These are phyloP conservation scores for Acanthaster planci DNA, from an alignment of 35 echinoderm and acorn worm species.

Conservation along the genomic window DNA sequence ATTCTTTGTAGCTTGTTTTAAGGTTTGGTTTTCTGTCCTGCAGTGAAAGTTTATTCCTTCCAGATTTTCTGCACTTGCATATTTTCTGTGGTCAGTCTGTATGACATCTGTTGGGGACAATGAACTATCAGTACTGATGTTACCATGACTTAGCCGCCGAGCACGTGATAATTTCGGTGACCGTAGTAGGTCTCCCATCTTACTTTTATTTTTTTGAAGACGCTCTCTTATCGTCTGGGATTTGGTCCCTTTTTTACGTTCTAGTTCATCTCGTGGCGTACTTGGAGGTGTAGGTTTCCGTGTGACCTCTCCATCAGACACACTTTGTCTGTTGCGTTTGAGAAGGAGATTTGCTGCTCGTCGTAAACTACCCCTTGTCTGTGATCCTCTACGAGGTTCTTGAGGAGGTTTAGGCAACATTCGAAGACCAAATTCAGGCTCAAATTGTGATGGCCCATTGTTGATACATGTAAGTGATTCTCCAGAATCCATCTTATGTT, in stretches of 20 bases:
- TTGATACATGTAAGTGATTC: neutral
- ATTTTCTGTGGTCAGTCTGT: slow-evolving; percentile 33
- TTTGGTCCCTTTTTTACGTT: slow-evolving; percentile 27
- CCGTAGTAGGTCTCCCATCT: slow-evolving; percentile 75
- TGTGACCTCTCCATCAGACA: slow-evolving; percentile 56
- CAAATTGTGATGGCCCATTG: neutral
- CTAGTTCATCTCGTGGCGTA: neutral
- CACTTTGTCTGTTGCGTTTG: slow-evolving; percentile 69
- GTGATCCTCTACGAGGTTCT: slow-evolving; percentile 60
- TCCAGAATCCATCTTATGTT: neutral
- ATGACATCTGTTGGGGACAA: neutral
- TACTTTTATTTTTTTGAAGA: slow-evolving; percentile 63
- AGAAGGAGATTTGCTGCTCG: slow-evolving; percentile 74
- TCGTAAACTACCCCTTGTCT: slow-evolving; percentile 71
- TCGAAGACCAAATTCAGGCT: neutral
- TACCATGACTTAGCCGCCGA: slow-evolving; percentile 49
- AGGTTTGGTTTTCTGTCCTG: neutral
- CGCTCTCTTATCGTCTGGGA: slow-evolving; percentile 54
- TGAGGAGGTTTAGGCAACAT: slow-evolving; percentile 76
- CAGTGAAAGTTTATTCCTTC: neutral
- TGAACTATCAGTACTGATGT: neutral
- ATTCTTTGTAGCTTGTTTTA: neutral
- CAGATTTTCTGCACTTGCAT: slow-evolving; percentile 74
- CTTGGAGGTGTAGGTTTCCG: slow-evolving; percentile 18
- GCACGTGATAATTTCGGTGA: slow-evolving; percentile 40